These are phyloP conservation scores for Leucophora obtusa DNA, from an alignment of 2,888 invertebrate genomes.

Conservation along the genomic window DNA sequence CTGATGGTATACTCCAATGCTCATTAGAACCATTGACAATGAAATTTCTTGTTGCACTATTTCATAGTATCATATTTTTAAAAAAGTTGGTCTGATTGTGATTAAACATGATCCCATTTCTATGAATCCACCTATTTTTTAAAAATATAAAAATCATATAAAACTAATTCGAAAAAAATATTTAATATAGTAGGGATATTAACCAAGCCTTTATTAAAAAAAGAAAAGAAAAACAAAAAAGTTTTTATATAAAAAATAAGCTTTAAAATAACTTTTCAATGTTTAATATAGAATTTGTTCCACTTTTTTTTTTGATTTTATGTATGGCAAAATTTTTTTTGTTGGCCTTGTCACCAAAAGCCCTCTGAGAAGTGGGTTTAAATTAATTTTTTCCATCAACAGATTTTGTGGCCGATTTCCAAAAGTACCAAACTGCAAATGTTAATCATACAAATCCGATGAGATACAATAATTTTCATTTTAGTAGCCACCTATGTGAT, in stretches of 20 bases:
- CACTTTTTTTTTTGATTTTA: slow-evolving; percentile 19
- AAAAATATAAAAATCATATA: no score
- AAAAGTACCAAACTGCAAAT: neutral
- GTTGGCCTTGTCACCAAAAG: neutral
- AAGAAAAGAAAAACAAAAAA: slow-evolving; percentile 43
- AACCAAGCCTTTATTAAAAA: slow-evolving; percentile 61
- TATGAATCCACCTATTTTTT: no score
- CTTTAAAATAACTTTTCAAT: neutral
- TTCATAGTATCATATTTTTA: no score
- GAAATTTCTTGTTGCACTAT: no score
- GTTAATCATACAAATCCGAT: neutral
- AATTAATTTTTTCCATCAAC: neutral
- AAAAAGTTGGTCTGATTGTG: no score
- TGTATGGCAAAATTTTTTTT: no score
- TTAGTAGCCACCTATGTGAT: slow-evolving; percentile 47
- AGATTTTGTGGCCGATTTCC: neutral
- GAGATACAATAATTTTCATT: neutral
- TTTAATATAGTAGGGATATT: slow-evolving; percentile 38
- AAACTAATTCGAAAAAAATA: no score
- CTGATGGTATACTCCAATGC: no score
- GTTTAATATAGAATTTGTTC: slow-evolving; percentile 15
- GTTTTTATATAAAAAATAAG: slow-evolving; percentile 26
- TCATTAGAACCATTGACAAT: no score
- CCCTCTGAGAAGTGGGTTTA: neutral
- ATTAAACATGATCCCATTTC: no score